These are phyloP conservation scores for Anguilla pacifica DNA, from an alignment of 2,797 vertebrate genomes.

Conservation along the genomic window DNA sequence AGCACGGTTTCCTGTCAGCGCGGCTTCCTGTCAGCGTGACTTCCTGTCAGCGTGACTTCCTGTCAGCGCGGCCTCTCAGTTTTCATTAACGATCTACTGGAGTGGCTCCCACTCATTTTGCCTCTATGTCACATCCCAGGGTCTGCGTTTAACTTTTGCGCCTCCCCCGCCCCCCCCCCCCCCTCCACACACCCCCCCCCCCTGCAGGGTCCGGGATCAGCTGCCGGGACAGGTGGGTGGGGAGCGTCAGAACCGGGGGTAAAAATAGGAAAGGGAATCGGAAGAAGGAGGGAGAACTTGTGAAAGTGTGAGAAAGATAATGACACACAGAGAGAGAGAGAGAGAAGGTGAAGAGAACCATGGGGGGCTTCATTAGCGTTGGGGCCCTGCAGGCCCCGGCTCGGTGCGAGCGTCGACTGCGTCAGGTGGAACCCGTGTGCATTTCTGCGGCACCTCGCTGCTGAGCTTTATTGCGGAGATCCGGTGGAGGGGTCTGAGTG, in stretches of 20 bases:
- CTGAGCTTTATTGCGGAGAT: conserved; percentile 52
- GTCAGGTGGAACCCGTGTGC: neutral
- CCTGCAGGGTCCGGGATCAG: conserved; percentile 27
- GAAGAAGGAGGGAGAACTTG: neutral
- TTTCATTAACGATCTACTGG: neutral
- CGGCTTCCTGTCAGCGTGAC: too few relatives aligned
- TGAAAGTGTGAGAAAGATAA: neutral
- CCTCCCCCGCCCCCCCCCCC: conserved; percentile 36
- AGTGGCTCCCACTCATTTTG: conserved; percentile 45
- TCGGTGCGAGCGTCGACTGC: neutral
- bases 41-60: too few relatives aligned
- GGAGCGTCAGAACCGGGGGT: conserved; percentile 28
- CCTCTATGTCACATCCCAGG: neutral
- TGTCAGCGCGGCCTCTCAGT: neutral
- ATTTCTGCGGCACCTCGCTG: conserved; percentile 56
- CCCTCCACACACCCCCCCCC: conserved; percentile 39
- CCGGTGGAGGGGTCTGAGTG: conserved; percentile 50
- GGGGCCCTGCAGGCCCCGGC: neutral
- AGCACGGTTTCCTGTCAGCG: too few relatives aligned
- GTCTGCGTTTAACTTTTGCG: too few relatives aligned
- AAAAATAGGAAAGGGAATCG: conserved; percentile 23
- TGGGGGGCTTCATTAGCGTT: neutral
- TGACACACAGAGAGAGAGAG: neutral
- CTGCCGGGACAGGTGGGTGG: conserved; percentile 35
- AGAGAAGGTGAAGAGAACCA: neutral